phyloP scores from a whole-genome alignment of 2,888 invertebrate genomes.

The Steinernema scapterisci region DNA sequence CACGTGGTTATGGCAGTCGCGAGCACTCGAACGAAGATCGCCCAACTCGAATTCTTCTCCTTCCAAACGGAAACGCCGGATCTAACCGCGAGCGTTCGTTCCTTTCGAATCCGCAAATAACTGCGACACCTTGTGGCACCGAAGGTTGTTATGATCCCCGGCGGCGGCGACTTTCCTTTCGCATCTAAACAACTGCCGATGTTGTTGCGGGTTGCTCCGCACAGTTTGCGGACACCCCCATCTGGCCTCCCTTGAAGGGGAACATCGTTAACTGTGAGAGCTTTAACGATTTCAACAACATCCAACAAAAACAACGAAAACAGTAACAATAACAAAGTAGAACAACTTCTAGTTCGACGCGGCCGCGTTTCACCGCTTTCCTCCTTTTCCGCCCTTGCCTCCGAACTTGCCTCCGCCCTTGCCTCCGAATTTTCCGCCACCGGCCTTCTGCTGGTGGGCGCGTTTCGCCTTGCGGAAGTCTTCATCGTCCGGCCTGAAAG shows the following conservation, averaged over 20 bases:
- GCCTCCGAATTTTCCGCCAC: conserved; percentile 31
- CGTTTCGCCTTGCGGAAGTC: conserved; percentile 46
- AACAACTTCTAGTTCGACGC: not conserved
- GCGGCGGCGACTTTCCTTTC: not conserved
- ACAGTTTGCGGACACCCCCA: too few species aligned
- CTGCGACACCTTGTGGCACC: conserved; percentile 12
- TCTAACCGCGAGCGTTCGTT: not conserved
- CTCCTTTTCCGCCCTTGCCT: conserved; percentile 37
- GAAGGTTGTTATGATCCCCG: not conserved
- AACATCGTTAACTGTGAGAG: not conserved
- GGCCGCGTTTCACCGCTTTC: conserved; percentile 12
- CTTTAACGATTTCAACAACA: conserved; percentile 1
- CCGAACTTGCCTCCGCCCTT: conserved; percentile 8
- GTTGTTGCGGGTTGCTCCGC: not conserved
- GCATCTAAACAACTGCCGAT: not conserved
- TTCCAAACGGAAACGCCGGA: not conserved
- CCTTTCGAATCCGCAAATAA: not conserved
- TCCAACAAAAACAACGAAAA: conserved; percentile 17
- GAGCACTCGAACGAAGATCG: not conserved
- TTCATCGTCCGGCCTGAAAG: conserved; percentile 43
- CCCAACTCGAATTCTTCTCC: too few species aligned
- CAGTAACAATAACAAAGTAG: conserved; percentile 32
- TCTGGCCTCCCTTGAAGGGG: too few species aligned
- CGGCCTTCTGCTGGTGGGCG: conserved; percentile 19
- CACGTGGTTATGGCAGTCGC: not conserved